These are phyloP conservation scores for Melanotaenia duboulayi DNA, from an alignment of 2,113 vertebrate genomes.

Conservation along the genomic window DNA sequence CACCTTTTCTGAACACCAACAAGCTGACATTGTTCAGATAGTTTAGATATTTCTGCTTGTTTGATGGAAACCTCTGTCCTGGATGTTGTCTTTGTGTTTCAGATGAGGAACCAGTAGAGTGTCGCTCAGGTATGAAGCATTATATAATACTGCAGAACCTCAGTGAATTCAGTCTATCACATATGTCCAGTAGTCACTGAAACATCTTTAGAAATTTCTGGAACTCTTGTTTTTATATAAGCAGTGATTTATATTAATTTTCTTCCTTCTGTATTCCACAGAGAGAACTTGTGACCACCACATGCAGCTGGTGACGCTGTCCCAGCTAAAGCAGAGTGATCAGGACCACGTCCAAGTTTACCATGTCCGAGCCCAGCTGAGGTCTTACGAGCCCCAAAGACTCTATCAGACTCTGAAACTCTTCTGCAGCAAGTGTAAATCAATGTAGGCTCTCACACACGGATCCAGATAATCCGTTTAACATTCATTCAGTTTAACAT, in stretches of 20 bases:
- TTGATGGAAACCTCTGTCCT: neutral
- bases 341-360: constrained; percentile 80
- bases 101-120: constrained; percentile 28
- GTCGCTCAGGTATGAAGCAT: constrained; percentile 54
- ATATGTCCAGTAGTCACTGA: neutral
- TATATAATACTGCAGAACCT: neutral
- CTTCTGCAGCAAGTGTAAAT: constrained; percentile 88
- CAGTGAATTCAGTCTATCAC: neutral
- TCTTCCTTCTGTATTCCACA: constrained; percentile 54
- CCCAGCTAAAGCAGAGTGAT: constrained; percentile 77
- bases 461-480: neutral
- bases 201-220: neutral
- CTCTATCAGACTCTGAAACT: constrained; percentile 92
- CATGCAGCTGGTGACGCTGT: constrained; percentile 78
- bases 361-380: constrained; percentile 87
- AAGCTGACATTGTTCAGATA: too few species aligned
- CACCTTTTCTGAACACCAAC: too few species aligned
- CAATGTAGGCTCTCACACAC: constrained; percentile 81
- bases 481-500: neutral
- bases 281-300: constrained; percentile 86
- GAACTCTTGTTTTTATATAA: too few species aligned
- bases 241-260: too few species aligned
- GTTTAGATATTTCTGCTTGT: too few species aligned
- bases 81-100: constrained; percentile 18
- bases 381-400: constrained; percentile 85